Conservation (phyloP, 1,140 invertebrate genomes). For the Drosophila kepulauana region DNA sequence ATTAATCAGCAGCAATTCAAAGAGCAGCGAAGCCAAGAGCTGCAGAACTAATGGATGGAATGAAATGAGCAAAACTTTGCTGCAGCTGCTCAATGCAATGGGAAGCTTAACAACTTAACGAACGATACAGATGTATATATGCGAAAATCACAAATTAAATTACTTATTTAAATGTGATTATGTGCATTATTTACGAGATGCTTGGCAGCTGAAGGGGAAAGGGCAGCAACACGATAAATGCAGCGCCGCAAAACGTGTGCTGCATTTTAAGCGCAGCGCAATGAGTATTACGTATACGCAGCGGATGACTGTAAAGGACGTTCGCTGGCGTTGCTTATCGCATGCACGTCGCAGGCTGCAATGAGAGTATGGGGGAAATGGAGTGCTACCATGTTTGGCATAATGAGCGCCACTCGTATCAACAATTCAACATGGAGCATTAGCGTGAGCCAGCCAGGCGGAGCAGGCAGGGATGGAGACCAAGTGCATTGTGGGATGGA, state of each 20-base stretch:
- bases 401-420: slow-evolving; percentile 62
- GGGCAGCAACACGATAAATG: slow-evolving; percentile 59
- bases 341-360: slow-evolving; percentile 72
- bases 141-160: slow-evolving; percentile 82
- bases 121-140: slow-evolving; percentile 39
- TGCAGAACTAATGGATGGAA: not conserved
- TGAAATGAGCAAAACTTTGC: not conserved
- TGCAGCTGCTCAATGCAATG: slow-evolving; percentile 1
- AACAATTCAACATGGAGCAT: slow-evolving; percentile 23
- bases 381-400: slow-evolving; percentile 70
- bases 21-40: not conserved
- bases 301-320: slow-evolving; percentile 69
- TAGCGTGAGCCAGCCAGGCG: slow-evolving; percentile 25
- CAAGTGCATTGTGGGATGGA: slow-evolving; percentile 18
- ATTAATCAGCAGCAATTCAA: not conserved
- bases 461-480: not conserved
- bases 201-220: slow-evolving; percentile 19
- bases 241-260: slow-evolving; percentile 72
- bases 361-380: slow-evolving; percentile 48
- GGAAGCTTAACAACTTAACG: slow-evolving; percentile 57
- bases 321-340: slow-evolving; percentile 64
- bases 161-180: slow-evolving; percentile 82
- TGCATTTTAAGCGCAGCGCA: slow-evolving; percentile 62
- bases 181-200: slow-evolving; percentile 74
- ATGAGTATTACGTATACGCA: slow-evolving; percentile 71